These are phyloP conservation scores for Clarias gariepinus DNA, from an alignment of 2,113 vertebrate species.

Conservation along the genomic window DNA sequence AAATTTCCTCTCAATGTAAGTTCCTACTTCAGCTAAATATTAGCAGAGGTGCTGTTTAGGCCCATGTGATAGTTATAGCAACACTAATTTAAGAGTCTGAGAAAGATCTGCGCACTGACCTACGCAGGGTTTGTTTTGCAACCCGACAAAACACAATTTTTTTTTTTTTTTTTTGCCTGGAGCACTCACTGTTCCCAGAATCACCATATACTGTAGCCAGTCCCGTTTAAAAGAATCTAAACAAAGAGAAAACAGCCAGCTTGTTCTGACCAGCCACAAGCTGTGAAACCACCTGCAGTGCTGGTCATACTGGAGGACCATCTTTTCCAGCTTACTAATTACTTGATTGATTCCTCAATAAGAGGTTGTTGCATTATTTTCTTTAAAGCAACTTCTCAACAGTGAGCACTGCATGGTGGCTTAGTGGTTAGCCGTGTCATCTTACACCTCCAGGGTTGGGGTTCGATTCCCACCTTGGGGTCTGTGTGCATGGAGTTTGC, in stretches of 20 bases:
- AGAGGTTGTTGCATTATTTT: neutral
- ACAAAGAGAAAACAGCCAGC: neutral
- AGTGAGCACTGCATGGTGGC: neutral
- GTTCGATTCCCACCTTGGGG: too few species aligned
- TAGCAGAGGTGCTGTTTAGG: neutral
- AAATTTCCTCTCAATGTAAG: neutral
- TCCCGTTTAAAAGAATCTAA: neutral
- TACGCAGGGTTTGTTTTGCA: neutral
- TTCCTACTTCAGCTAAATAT: neutral
- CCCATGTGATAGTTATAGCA: neutral
- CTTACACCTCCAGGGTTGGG: too few species aligned
- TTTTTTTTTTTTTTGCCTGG: neutral
- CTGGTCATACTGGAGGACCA: neutral
- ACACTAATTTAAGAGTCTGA: neutral
- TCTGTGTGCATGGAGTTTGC: too few species aligned
- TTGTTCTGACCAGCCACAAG: neutral
- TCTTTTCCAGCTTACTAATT: neutral
- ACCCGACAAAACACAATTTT: neutral
- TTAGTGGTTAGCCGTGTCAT: too few species aligned
- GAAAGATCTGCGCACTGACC: neutral
- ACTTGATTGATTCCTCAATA: neutral
- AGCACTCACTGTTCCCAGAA: conserved; percentile 11
- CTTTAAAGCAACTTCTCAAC: neutral
- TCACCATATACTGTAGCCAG: neutral
- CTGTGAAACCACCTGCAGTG: conserved; percentile 1